These are phyloP conservation scores for Cantharis flavilabris DNA, from an alignment of 2,888 invertebrate species.

Conservation along the genomic window DNA sequence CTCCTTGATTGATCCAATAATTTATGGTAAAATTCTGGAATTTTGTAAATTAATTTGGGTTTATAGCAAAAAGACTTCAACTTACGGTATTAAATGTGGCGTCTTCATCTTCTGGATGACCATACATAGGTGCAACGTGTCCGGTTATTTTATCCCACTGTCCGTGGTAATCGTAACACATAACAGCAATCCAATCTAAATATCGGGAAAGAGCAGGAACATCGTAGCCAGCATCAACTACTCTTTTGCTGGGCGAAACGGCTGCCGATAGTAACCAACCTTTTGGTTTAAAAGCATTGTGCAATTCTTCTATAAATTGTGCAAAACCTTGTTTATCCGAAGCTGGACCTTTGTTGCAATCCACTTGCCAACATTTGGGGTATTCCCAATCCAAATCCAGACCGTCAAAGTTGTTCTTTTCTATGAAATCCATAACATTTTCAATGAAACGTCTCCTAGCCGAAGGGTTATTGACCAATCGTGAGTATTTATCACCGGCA, in stretches of 20 bases:
- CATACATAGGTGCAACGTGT: constrained; percentile 87
- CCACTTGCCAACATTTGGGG: constrained; percentile 89
- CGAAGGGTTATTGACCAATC: constrained; percentile 73
- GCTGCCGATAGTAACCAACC: constrained; percentile 79
- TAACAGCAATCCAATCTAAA: constrained; percentile 88
- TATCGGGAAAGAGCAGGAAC: constrained; percentile 74
- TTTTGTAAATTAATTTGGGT: background rate
- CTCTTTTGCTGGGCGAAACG: constrained; percentile 82
- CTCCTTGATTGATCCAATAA: constrained; percentile 85
- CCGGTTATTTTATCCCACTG: constrained; percentile 92
- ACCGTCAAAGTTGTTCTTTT: constrained; percentile 84
- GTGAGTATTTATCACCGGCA: constrained; percentile 85
- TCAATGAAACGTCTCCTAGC: constrained; percentile 75
- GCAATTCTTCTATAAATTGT: constrained; percentile 74
- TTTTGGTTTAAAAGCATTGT: constrained; percentile 70
- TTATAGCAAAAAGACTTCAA: background rate
- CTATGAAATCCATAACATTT: constrained; percentile 77
- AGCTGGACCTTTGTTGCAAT: constrained; percentile 80
- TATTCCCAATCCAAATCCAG: constrained; percentile 95
- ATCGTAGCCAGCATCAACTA: constrained; percentile 85
- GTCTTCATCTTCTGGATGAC: constrained; percentile 73
- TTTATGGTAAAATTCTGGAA: constrained; percentile 81
- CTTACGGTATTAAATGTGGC: constrained; percentile 77
- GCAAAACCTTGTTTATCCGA: constrained; percentile 83
- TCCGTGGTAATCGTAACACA: constrained; percentile 91